Conservation (phyloP, 2,888 invertebrate species). For the Amphiduros pacificus region DNA sequence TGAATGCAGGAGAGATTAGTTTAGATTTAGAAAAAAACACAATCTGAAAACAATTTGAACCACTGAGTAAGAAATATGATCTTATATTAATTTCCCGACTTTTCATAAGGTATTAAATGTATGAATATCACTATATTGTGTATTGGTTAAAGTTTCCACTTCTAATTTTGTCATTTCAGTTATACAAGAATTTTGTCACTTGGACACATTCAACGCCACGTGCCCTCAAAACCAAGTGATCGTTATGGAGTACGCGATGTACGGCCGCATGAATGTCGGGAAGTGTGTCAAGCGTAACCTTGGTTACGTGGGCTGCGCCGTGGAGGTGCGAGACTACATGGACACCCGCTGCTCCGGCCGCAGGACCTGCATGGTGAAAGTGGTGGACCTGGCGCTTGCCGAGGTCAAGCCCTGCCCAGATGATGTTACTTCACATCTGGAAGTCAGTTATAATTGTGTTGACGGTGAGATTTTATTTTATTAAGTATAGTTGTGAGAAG, state of each 20-base stretch:
- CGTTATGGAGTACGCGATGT: conserved; percentile 16
- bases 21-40: no score
- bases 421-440: conserved; percentile 19
- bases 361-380: conserved; percentile 8
- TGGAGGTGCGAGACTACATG: conserved; percentile 15
- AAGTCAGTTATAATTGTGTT: conserved; percentile 20
- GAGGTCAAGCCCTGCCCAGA: conserved; percentile 15
- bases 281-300: conserved; percentile 16
- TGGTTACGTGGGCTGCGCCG: conserved; percentile 17
- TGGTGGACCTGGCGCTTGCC: conserved; percentile 5
- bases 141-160: no score
- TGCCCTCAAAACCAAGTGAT: conserved; percentile 17
- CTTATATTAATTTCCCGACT: no score
- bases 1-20: no score
- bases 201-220: conserved; percentile 16
- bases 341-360: conserved; percentile 19
- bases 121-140: no score
- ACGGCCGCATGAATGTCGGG: conserved; percentile 22
- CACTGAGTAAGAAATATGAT: no score
- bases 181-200: conserved; percentile 13
- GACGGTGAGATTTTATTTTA: no score
- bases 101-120: no score
- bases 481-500: no score
- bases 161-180: no score
- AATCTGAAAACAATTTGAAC: no score